phyloP scores from a whole-genome alignment of 2,797 vertebrate genomes.

The Aphelocoma californica region DNA sequence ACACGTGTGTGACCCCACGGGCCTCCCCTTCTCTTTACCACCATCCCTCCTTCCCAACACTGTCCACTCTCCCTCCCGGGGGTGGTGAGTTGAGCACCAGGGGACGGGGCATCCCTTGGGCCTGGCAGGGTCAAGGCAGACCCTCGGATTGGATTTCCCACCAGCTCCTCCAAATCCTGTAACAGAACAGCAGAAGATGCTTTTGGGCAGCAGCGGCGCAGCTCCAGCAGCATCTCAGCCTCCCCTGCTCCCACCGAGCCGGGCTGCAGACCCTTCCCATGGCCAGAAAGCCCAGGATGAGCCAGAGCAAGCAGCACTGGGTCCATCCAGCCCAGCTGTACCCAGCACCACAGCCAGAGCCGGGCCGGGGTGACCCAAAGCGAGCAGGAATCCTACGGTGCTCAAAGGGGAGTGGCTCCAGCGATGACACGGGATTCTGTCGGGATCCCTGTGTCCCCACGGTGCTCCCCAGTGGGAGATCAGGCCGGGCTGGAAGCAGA shows the following conservation, averaged over 20 bases:
- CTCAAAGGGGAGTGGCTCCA: neutral
- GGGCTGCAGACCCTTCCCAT: neutral
- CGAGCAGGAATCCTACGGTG: accelerated
- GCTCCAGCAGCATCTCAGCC: neutral
- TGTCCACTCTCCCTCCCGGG: accelerated
- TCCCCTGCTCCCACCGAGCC: accelerated
- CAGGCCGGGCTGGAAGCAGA: neutral
- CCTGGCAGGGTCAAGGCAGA: neutral
- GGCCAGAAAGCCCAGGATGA: neutral
- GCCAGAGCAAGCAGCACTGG: neutral
- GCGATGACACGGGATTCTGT: accelerated
- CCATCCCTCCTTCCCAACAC: neutral
- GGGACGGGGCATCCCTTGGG: accelerated
- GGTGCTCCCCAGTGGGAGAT: neutral
- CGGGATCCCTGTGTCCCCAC: neutral
- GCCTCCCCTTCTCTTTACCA: neutral
- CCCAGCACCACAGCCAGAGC: neutral
- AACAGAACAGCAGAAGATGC: neutral
- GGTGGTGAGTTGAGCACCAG: neutral
- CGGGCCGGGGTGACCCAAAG: neutral
- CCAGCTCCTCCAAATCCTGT: neutral
- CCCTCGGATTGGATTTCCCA: accelerated
- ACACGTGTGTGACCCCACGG: accelerated
- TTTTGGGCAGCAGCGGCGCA: neutral
- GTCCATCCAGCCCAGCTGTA: neutral